Percentiles rank a stretch among this genome's conserved stretches.
These are phyloP conservation scores for Andrena bucephala DNA, from an alignment of 2,888 invertebrate genomes.

Conservation along the genomic window DNA sequence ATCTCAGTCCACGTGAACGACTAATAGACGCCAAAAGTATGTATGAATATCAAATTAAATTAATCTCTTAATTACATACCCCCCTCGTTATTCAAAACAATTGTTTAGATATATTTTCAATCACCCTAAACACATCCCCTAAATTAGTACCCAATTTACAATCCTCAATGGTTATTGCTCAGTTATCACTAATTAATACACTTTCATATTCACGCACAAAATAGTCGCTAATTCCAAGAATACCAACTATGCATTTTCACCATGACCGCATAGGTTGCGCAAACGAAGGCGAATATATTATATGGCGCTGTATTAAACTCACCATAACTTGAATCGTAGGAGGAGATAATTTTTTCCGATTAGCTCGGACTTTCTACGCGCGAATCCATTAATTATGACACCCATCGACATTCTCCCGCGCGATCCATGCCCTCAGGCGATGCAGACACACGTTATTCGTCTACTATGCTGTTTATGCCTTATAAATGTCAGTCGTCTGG, in stretches of 20 bases:
- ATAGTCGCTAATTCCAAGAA: background rate
- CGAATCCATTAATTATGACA: constrained; percentile 64
- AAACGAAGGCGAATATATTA: background rate
- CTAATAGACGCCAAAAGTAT: constrained; percentile 97
- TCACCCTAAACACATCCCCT: background rate
- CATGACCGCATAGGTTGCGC: background rate
- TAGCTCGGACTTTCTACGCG: constrained; percentile 37
- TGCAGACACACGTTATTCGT: constrained; percentile 43
- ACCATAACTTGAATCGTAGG: background rate
- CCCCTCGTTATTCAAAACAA: background rate
- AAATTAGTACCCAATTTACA: background rate
- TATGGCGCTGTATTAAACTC: background rate
- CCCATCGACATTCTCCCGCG: constrained; percentile 59
- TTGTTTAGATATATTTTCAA: background rate
- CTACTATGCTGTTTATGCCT: constrained; percentile 47
- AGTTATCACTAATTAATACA: background rate
- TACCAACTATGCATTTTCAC: background rate
- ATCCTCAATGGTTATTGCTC: too few relatives aligned
- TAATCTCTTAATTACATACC: background rate
- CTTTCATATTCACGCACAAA: background rate
- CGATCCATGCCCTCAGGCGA: constrained; percentile 39
- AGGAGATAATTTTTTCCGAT: constrained; percentile 22
- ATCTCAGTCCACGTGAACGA: constrained; percentile 94
- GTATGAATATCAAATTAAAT: constrained; percentile 73
- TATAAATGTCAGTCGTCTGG: constrained; percentile 69